Conservation (phyloP, 2,888 invertebrate species). For the Pelosia muscerda region DNA sequence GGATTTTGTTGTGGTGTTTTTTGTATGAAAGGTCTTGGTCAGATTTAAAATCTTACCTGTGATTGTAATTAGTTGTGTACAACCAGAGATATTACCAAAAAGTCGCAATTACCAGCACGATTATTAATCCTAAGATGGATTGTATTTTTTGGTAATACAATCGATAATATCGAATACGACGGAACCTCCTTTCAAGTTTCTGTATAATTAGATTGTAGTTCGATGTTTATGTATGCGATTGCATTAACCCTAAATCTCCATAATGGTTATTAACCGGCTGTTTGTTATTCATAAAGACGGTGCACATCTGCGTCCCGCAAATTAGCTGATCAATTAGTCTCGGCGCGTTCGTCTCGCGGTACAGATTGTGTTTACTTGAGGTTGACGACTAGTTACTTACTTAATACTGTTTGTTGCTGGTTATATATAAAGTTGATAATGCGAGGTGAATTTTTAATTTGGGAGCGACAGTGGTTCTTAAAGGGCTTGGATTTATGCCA, state of each 20-base stretch:
- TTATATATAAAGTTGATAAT: conserved; percentile 28
- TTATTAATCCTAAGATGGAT: no score
- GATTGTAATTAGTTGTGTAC: no score
- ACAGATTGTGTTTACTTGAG: conserved; percentile 57
- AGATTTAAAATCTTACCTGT: no score
- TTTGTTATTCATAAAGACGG: conserved; percentile 68
- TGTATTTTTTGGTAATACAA: no score
- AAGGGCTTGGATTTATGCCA: no score
- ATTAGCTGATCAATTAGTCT: conserved; percentile 77
- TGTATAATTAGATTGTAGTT: neutral
- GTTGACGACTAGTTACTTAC: conserved; percentile 59
- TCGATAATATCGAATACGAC: no score
- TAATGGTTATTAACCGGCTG: conserved; percentile 54
- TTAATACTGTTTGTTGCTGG: conserved; percentile 55
- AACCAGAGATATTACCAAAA: no score
- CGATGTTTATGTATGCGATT: neutral
- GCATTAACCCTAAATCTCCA: conserved; percentile 20
- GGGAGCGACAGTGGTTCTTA: rapidly evolving
- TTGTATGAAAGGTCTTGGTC: no score
- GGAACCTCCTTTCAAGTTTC: no score
- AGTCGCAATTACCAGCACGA: no score
- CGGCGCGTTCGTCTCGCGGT: conserved; percentile 58
- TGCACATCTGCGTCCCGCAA: conserved; percentile 63
- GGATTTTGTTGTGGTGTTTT: no score
- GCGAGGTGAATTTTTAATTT: neutral